A percentile compares a stretch with the other conserved stretches of the same genome.
Conservation (phyloP, 2,113 vertebrate genomes). For the Sprattus sprattus region DNA sequence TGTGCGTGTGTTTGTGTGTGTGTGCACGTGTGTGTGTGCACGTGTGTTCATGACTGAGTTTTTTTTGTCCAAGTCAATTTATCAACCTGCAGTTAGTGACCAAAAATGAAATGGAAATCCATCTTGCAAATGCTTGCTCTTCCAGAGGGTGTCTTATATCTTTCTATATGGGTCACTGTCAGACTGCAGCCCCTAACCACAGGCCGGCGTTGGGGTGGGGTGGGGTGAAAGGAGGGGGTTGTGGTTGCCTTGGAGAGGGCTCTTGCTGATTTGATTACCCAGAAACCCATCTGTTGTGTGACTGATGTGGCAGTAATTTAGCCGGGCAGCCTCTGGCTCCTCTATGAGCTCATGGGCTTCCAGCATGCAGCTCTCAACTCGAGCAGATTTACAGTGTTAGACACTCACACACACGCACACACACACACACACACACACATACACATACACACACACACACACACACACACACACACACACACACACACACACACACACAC, state of each 20-base stretch:
- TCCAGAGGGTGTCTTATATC: not conserved
- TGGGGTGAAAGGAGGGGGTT: constrained; percentile 26
- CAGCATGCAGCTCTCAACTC: constrained; percentile 38
- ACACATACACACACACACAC: constrained; percentile 14
- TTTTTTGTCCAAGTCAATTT: not conserved
- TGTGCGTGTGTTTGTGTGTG: not conserved
- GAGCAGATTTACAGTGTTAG: constrained; percentile 39
- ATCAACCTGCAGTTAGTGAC: too few relatives aligned
- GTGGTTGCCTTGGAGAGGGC: constrained; percentile 37
- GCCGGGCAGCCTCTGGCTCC: constrained; percentile 38
- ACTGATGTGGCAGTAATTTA: constrained; percentile 54
- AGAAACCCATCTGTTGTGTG: constrained; percentile 37
- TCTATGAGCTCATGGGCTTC: constrained; percentile 41
- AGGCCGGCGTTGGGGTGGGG: not conserved
- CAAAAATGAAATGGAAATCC: not conserved
- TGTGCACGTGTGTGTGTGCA: not conserved
- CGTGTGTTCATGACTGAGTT: not conserved
- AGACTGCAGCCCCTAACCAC: constrained; percentile 10
- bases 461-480: constrained; percentile 26
- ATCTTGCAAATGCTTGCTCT: not conserved
- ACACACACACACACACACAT: constrained; percentile 18
- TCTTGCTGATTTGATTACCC: constrained; percentile 42
- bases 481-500: constrained; percentile 32
- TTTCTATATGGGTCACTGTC: not conserved
- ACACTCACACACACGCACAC: constrained; percentile 1